Conservation (phyloP, 1,140 invertebrate species). For the Ectropis grisescens region DNA sequence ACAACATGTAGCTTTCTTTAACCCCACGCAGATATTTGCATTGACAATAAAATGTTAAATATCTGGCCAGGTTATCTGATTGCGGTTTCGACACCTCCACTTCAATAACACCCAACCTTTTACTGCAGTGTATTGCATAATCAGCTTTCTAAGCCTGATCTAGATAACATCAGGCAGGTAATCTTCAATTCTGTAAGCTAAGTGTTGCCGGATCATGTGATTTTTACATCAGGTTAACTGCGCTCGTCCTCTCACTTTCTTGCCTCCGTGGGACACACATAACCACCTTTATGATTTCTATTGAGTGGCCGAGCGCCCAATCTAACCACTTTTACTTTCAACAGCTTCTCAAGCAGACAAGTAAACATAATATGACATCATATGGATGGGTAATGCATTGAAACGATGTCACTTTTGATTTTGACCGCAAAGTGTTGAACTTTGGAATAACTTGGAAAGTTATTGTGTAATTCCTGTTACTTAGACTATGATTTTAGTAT, state of each 20-base stretch:
- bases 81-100: no score
- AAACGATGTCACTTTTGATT: slow-evolving; percentile 4
- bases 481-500: no score
- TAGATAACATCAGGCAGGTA: neutral
- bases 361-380: slow-evolving; percentile 20
- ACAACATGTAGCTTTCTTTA: no score
- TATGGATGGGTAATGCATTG: slow-evolving; percentile 5
- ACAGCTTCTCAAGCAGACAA: slow-evolving; percentile 11
- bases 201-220: slow-evolving; percentile 6
- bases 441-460: slow-evolving; percentile 10
- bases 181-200: neutral
- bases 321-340: slow-evolving; percentile 58
- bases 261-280: slow-evolving; percentile 27
- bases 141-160: slow-evolving; percentile 1
- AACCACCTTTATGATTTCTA: slow-evolving; percentile 35
- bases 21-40: no score
- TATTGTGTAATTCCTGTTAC: no score
- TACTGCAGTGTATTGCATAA: no score
- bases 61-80: no score
- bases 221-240: slow-evolving; percentile 15
- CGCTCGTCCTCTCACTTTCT: slow-evolving; percentile 52
- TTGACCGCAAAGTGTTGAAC: neutral
- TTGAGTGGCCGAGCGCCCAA: slow-evolving; percentile 42
- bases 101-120: slow-evolving; percentile 1
- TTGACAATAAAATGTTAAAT: no score